Percentiles rank a stretch among this genome's conserved stretches.
Evolutionary conservation across 2,888 invertebrate genomes (phyloP).

Genomic region (Lasioglossum morio): DNA sequence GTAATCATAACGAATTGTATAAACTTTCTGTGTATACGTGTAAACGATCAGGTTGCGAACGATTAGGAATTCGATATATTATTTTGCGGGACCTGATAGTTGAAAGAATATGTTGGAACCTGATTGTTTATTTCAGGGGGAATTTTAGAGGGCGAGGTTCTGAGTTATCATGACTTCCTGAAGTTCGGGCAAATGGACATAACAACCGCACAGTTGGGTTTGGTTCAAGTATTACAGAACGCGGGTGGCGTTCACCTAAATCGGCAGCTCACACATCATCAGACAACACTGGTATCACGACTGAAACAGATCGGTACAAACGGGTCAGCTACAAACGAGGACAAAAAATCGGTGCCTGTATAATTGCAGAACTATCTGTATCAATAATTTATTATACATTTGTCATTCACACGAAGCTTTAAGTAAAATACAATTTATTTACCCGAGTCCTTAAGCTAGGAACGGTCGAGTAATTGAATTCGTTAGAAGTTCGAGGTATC

Average conservation of each 20-base stretch:
- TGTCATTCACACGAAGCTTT: constrained; percentile 78
- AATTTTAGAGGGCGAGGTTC: constrained; percentile 89
- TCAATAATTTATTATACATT: constrained; percentile 79
- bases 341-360: constrained; percentile 75
- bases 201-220: constrained; percentile 88
- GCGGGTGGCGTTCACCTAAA: constrained; percentile 89
- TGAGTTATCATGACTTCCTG: constrained; percentile 89
- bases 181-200: constrained; percentile 89
- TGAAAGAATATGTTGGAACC: neutral
- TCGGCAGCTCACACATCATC: constrained; percentile 89
- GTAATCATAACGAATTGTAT: neutral
- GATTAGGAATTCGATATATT: neutral
- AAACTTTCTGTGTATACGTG: no score
- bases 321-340: constrained; percentile 68
- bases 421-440: constrained; percentile 72
- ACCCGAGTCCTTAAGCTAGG: constrained; percentile 13
- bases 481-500: constrained; percentile 42
- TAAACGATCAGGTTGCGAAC: neutral
- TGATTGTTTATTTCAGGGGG: constrained; percentile 86
- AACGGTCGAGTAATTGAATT: constrained; percentile 31
- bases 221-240: constrained; percentile 89
- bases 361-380: constrained; percentile 72
- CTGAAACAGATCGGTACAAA: constrained; percentile 86
- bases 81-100: neutral
- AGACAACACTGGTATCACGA: constrained; percentile 88